Evolutionary conservation across 2,888 invertebrate species (phyloP).

Genomic region (Empis livida): DNA sequence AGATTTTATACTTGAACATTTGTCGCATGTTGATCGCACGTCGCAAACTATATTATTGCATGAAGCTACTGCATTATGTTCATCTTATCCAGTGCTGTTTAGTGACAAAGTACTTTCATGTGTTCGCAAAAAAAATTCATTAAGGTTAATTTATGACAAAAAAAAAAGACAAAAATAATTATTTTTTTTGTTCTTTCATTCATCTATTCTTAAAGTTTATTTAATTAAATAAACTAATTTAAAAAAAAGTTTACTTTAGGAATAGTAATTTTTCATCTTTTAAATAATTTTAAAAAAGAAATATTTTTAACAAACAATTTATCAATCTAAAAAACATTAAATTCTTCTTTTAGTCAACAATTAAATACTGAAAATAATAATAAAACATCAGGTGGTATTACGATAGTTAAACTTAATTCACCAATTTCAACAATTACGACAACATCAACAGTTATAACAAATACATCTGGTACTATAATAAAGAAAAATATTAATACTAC

Average conservation of each 20-base stretch:
- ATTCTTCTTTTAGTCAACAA: conserved; percentile 23
- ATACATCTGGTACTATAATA: conserved; percentile 2
- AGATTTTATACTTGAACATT: conserved; percentile 65
- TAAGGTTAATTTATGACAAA: conserved; percentile 21
- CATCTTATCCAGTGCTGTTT: conserved; percentile 67
- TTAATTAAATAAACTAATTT: not conserved
- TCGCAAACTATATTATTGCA: conserved; percentile 62
- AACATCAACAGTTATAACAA: conserved; percentile 11
- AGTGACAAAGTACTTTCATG: conserved; percentile 66
- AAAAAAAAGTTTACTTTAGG: not conserved
- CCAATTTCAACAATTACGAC: conserved; percentile 9
- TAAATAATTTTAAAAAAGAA: not conserved
- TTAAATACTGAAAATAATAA: conserved; percentile 38
- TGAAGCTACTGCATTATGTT: conserved; percentile 69
- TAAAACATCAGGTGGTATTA: conserved; percentile 61
- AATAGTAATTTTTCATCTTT: not conserved
- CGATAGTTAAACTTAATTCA: conserved; percentile 64
- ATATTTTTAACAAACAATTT: not conserved
- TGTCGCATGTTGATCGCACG: conserved; percentile 56
- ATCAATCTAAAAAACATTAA: not conserved
- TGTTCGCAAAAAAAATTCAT: conserved; percentile 50
- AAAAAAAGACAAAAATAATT: conserved; percentile 1
- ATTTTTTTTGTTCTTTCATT: not conserved
- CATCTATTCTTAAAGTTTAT: not conserved
- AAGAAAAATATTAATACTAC: not conserved